These are phyloP conservation scores for Megaleporinus macrocephalus DNA, from an alignment of 2,113 vertebrate genomes.

Conservation along the genomic window DNA sequence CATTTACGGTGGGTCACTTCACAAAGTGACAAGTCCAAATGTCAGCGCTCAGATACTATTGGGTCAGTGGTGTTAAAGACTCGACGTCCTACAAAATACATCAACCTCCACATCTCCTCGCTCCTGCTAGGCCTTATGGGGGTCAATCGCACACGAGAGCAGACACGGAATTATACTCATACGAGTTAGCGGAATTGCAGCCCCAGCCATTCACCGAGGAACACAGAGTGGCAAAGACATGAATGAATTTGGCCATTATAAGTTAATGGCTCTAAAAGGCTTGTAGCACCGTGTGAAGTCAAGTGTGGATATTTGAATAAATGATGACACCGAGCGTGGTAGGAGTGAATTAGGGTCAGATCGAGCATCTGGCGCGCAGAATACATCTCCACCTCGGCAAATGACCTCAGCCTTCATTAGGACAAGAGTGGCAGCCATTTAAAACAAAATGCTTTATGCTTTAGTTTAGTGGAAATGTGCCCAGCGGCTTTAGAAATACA, in stretches of 20 bases:
- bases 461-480: neutral
- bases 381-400: neutral
- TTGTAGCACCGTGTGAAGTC: conserved; percentile 17
- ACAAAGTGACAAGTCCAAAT: neutral
- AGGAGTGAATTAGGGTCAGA: conserved; percentile 35
- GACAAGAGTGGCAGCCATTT: neutral
- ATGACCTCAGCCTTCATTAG: conserved; percentile 28
- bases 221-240: neutral
- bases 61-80: neutral
- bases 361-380: neutral
- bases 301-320: conserved; percentile 41
- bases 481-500: neutral
- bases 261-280: conserved; percentile 31
- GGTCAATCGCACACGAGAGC: conserved; percentile 4
- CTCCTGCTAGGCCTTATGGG: neutral
- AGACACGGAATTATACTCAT: conserved; percentile 7
- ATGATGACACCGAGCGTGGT: conserved; percentile 23
- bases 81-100: neutral
- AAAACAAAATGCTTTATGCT: neutral
- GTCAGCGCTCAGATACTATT: neutral
- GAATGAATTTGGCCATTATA: conserved; percentile 8
- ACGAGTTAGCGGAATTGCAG: conserved; percentile 14
- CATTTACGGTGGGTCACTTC: neutral
- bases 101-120: neutral
- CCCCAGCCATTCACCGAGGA: conserved; percentile 4